Percentiles rank a stretch among this genome's conserved stretches.
Conservation (phyloP, 2,888 invertebrate genomes). For the Hypsopygia costalis region DNA sequence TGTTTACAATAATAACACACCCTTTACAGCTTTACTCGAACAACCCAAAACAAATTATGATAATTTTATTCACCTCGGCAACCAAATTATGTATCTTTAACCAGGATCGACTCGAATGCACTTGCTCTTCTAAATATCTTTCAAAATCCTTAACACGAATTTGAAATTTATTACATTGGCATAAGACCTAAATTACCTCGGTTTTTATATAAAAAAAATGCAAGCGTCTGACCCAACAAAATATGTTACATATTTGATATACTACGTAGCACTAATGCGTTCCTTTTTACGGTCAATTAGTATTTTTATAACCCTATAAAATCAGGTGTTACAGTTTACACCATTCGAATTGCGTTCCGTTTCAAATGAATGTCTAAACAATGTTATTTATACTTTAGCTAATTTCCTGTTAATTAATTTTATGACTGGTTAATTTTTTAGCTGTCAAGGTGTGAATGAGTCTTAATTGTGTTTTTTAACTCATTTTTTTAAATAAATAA, state of each 20-base stretch:
- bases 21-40: no score
- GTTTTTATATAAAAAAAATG: background rate
- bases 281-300: conserved; percentile 46
- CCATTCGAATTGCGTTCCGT: conserved; percentile 19
- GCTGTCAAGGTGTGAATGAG: background rate
- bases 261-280: conserved; percentile 25
- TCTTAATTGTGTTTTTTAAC: no score
- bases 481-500: no score
- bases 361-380: conserved; percentile 8
- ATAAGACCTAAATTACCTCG: no score
- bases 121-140: conserved; percentile 13
- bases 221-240: conserved; percentile 26
- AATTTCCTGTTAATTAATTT: conserved; percentile 4
- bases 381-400: background rate
- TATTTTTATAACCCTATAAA: conserved; percentile 39
- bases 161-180: no score
- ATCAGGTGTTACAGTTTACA: conserved; percentile 52
- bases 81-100: conserved; percentile 36
- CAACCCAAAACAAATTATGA: no score
- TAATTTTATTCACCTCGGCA: conserved; percentile 40
- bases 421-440: background rate
- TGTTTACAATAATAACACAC: no score
- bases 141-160: background rate
- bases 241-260: conserved; percentile 40
- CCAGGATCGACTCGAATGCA: conserved; percentile 33